Conservation (phyloP, 2,797 vertebrate genomes). For the Leptatherina wallacei region DNA sequence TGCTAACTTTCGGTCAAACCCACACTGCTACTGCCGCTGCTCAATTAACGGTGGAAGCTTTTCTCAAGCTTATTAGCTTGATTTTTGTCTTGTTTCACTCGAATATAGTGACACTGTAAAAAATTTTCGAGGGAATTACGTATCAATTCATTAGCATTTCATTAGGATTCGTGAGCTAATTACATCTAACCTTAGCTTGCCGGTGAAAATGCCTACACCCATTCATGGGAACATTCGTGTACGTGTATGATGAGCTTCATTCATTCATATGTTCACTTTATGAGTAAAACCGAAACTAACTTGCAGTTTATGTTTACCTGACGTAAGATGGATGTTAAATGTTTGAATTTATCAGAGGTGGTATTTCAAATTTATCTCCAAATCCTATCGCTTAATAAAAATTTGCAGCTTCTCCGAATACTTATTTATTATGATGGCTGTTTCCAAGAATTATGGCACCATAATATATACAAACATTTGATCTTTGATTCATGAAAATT, state of each 20-base stretch:
- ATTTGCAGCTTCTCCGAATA: not conserved
- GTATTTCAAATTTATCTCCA: not conserved
- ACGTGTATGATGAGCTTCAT: not conserved
- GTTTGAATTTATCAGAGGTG: not conserved
- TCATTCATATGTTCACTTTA: not conserved
- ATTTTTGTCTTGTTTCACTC: not conserved
- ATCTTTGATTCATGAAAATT: not conserved
- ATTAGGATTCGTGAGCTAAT: not conserved
- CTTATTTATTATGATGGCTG: not conserved
- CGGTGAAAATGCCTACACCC: conserved; percentile 49
- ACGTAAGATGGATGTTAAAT: not conserved
- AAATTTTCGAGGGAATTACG: not conserved
- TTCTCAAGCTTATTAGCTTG: conserved; percentile 11
- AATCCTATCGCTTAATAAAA: not conserved
- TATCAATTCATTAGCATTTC: not conserved
- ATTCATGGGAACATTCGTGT: conserved; percentile 23
- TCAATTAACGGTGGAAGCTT: conserved; percentile 31
- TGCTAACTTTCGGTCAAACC: conserved; percentile 69
- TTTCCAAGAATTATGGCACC: not conserved
- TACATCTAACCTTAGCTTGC: conserved; percentile 31
- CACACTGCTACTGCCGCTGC: conserved; percentile 29
- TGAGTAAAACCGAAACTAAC: not conserved
- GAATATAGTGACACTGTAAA: not conserved
- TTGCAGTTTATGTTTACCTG: not conserved
- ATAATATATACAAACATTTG: not conserved